These are phyloP conservation scores for Varanus salvator DNA, from an alignment of 2,113 vertebrate species.

Conservation along the genomic window DNA sequence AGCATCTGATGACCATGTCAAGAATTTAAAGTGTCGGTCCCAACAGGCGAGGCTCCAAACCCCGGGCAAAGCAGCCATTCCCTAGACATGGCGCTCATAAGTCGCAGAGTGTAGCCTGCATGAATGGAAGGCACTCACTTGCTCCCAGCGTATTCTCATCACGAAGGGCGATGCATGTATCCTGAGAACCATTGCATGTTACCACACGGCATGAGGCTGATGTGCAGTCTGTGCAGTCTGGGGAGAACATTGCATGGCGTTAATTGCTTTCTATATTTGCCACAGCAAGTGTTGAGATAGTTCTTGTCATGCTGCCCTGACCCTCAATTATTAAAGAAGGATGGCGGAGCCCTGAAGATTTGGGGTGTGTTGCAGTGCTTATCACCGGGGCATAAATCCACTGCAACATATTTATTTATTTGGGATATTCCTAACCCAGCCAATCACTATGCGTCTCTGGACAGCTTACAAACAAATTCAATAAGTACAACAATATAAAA, in stretches of 20 bases:
- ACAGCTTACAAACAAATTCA: no score
- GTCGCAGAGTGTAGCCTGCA: no score
- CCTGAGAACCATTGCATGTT: background rate
- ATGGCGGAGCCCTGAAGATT: background rate
- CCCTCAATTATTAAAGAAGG: background rate
- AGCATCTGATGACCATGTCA: background rate
- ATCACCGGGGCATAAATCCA: background rate
- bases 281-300: background rate
- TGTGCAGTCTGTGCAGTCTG: background rate
- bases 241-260: background rate
- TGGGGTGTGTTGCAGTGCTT: background rate
- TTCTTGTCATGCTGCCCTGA: background rate
- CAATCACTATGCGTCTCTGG: no score
- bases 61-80: no score
- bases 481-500: no score
- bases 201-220: background rate
- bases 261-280: background rate
- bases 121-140: background rate
- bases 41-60: no score
- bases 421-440: no score
- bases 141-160: fast-evolving
- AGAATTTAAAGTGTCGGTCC: background rate
- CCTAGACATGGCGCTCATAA: no score
- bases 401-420: no score
- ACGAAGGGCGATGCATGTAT: fast-evolving